These are phyloP conservation scores for Nibea coibor DNA, from an alignment of 2,113 vertebrate genomes.

Conservation along the genomic window DNA sequence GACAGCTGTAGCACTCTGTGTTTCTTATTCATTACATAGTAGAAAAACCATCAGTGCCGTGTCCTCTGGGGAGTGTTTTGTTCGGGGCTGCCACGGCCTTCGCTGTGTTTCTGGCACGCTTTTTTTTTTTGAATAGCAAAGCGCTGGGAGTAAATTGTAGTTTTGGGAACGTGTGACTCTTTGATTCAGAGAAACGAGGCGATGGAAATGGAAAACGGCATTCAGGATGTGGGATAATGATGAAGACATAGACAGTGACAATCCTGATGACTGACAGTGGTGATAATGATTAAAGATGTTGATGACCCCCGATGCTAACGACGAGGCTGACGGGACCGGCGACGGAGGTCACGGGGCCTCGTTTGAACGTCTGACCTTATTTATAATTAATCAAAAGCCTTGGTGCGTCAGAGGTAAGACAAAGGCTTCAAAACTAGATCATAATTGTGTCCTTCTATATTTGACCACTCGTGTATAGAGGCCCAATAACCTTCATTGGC, in stretches of 20 bases:
- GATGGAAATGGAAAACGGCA: slow-evolving; percentile 31
- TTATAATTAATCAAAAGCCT: slow-evolving; percentile 38
- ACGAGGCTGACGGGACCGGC: slow-evolving; percentile 23
- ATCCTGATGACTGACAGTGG: slow-evolving; percentile 17
- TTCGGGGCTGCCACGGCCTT: slow-evolving; percentile 60
- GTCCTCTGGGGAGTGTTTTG: slow-evolving; percentile 75
- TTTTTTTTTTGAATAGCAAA: slow-evolving; percentile 63
- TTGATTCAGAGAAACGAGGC: slow-evolving; percentile 19
- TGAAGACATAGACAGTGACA: not conserved
- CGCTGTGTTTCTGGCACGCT: slow-evolving; percentile 47
- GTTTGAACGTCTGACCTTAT: slow-evolving; percentile 24
- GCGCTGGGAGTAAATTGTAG: slow-evolving; percentile 42
- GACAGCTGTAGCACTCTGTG: slow-evolving; percentile 57
- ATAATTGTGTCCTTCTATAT: slow-evolving; percentile 73
- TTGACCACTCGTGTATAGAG: slow-evolving; percentile 67
- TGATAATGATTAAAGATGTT: slow-evolving; percentile 36
- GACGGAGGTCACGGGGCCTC: slow-evolving; percentile 39
- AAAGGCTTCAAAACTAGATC: slow-evolving; percentile 56
- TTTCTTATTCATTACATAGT: slow-evolving; percentile 78
- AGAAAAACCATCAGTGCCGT: slow-evolving; percentile 70
- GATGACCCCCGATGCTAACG: slow-evolving; percentile 39
- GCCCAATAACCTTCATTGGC: slow-evolving; percentile 70
- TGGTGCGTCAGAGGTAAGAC: slow-evolving; percentile 39
- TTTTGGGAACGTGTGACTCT: slow-evolving; percentile 26
- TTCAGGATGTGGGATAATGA: not conserved